phyloP scores from a whole-genome alignment of 2,113 vertebrate genomes.

The Oophaga pumilio region DNA sequence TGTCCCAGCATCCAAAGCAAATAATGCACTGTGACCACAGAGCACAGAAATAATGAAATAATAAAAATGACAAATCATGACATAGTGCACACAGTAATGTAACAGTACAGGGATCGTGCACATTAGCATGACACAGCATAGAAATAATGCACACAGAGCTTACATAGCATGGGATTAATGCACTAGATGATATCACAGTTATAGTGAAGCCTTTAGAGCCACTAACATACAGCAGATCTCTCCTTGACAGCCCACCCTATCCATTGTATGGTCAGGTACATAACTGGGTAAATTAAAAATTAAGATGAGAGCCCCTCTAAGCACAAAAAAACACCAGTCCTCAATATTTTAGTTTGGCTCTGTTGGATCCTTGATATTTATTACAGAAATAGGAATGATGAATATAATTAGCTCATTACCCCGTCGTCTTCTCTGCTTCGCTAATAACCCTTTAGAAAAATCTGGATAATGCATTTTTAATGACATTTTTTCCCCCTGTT shows the following conservation, averaged over 20 bases:
- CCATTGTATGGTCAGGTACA: background rate
- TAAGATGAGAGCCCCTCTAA: background rate
- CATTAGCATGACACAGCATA: background rate
- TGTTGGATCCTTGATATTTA: constrained; percentile 10
- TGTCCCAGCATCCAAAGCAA: no score
- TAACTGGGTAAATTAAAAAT: background rate
- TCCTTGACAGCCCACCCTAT: no score
- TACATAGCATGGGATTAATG: background rate
- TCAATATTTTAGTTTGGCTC: background rate
- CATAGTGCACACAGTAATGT: background rate
- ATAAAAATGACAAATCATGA: no score
- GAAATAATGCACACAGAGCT: background rate
- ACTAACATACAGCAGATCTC: no score
- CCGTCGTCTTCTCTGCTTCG: background rate
- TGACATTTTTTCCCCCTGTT: background rate
- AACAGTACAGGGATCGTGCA: background rate
- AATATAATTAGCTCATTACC: constrained; percentile 7
- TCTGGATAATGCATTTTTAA: constrained; percentile 19
- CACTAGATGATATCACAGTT: background rate
- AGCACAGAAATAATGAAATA: no score
- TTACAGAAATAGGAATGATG: constrained; percentile 1
- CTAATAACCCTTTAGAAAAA: background rate
- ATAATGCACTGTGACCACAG: no score
- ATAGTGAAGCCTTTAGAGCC: no score
- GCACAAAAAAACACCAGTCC: background rate